A percentile compares a stretch with the other conserved stretches of the same genome.
These are phyloP conservation scores for Pachymerium ferrugineum DNA, from an alignment of 2,888 invertebrate genomes.

Conservation along the genomic window DNA sequence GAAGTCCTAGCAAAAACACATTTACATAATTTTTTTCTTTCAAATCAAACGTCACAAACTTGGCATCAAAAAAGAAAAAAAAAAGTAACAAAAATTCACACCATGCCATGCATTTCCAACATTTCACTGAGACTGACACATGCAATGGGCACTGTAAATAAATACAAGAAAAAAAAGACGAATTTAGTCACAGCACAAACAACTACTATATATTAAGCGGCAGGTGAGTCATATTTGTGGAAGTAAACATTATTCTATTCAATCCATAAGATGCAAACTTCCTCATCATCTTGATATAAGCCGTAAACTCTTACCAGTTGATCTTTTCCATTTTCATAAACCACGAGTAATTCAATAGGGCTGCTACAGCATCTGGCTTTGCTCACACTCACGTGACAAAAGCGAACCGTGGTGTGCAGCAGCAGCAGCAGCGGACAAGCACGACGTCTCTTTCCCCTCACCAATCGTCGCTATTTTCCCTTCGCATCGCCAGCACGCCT, in stretches of 20 bases:
- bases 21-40: no score
- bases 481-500: no score
- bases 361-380: slow-evolving; percentile 32
- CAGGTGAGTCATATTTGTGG: neutral
- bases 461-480: neutral
- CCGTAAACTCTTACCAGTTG: slow-evolving; percentile 31
- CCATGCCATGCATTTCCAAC: slow-evolving; percentile 1
- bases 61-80: no score
- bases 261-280: neutral
- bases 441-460: slow-evolving; percentile 19
- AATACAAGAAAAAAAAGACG: neutral
- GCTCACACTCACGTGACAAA: slow-evolving; percentile 27
- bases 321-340: slow-evolving; percentile 23
- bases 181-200: neutral
- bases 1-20: no score
- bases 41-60: no score
- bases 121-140: slow-evolving; percentile 9
- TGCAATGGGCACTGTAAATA: neutral
- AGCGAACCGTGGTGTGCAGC: slow-evolving; percentile 10
- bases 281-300: slow-evolving; percentile 20
- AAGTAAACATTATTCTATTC: neutral
- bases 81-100: no score
- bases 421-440: slow-evolving; percentile 23
- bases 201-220: neutral
- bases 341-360: slow-evolving; percentile 31